Base-by-base conservation (phyloP, 1,140 invertebrate genomes). In the Littorina saxatilis region DNA sequence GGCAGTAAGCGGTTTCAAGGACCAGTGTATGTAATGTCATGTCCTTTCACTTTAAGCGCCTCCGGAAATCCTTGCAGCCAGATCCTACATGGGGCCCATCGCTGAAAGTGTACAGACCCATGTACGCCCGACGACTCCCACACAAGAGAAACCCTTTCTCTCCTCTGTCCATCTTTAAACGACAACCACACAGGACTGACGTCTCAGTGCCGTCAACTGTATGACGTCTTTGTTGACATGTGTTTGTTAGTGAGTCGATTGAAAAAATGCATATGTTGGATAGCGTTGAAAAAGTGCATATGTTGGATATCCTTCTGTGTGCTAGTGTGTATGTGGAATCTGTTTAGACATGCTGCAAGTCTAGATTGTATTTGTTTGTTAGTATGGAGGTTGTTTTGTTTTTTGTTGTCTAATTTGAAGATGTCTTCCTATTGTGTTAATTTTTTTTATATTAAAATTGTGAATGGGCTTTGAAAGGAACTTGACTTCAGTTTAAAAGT, bases 11-110 rank as follows among this genome's bases (percentile, higher is more conserved):
- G n/a, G n/a, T n/a, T n/a, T n/a, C n/a, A n/a, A n/a, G n/a, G n/a
- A n/a, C n/a, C n/a, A n/a, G n/a, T n/a, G n/a, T 63, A n/a, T 63
- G 58, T 29, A 27, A 7, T 7, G 11, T 13, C 9, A n/a, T 63
- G 17, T n/a, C 58, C n/a, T 9, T 17, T 7, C 27, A 15, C 17
- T 86, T 78, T 61, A 81, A 87, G 84, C 73, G 82, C 23, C 52
- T 85, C 1, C 17, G 20, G 2, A 17, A 80, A 27, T 81, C 75
- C 47, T 35, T 85, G n/a, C 58, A 81, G 37, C 86, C 86, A 47
- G 80, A 79, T 27, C 35, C 80, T 20, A 79, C 78, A 23, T 87
- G 86, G 86, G 79, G 81, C 7, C 84, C 84, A 20, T 40, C 78
- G 2, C 43, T 43, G 40, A 79, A 83, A 35, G 52, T 81, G n/a